phyloP scores from a whole-genome alignment of 2,888 invertebrate species.

The Hermodice carunculata region DNA sequence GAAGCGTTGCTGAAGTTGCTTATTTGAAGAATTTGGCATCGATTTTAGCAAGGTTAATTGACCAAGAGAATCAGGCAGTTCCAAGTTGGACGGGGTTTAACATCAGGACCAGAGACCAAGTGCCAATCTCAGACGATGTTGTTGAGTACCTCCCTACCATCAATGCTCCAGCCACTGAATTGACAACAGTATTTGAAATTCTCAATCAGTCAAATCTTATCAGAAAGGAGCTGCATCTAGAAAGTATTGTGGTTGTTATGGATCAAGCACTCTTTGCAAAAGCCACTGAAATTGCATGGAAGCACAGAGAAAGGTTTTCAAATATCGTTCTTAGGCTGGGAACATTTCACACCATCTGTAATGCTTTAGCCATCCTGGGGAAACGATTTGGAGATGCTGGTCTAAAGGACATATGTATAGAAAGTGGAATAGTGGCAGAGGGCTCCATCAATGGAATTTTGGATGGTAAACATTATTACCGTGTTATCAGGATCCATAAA shows the following conservation, averaged over 20 bases:
- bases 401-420: conserved; percentile 31
- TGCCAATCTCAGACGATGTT: conserved; percentile 13
- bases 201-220: conserved; percentile 31
- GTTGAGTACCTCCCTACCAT: conserved; percentile 37
- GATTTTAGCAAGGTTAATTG: conserved; percentile 14
- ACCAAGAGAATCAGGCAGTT: conserved; percentile 26
- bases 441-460: conserved; percentile 31
- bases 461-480: conserved; percentile 18
- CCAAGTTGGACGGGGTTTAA: conserved; percentile 39
- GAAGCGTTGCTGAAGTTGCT: conserved; percentile 8
- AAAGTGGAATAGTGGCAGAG: conserved; percentile 39
- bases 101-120: conserved; percentile 21
- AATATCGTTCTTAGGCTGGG: conserved; percentile 29
- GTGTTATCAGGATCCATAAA: conserved; percentile 27
- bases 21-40: conserved; percentile 22
- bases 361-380: conserved; percentile 28
- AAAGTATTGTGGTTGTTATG: conserved; percentile 28
- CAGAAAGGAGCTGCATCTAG: conserved; percentile 19
- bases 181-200: conserved; percentile 34
- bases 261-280: conserved; percentile 42
- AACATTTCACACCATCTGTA: conserved; percentile 32
- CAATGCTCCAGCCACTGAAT: conserved; percentile 34
- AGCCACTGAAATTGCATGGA: conserved; percentile 33
- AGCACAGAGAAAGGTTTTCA: conserved; percentile 13
- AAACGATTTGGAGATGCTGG: conserved; percentile 40